Percentiles rank a stretch among this genome's conserved stretches.
These are phyloP conservation scores for Neosilurus hyrtlii DNA, from an alignment of 2,797 vertebrate species.

Conservation along the genomic window DNA sequence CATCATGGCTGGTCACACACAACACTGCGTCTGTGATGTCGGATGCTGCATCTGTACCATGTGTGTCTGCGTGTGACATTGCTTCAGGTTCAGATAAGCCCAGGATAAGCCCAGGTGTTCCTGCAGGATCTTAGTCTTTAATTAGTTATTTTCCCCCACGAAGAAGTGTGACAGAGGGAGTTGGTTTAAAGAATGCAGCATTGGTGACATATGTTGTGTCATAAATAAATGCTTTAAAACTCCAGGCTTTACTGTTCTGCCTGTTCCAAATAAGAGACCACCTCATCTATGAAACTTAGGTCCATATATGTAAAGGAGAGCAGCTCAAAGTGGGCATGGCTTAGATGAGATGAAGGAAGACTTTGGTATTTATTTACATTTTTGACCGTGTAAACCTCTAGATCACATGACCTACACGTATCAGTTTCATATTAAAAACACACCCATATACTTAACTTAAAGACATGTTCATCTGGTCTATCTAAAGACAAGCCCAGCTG, in stretches of 20 bases:
- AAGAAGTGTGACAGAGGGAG: conserved; percentile 8
- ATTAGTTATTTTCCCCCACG: conserved; percentile 17
- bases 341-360: not conserved
- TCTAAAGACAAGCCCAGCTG: too few species aligned
- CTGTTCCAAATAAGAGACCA: not conserved
- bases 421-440: too few species aligned
- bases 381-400: not conserved
- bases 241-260: not conserved
- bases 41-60: conserved; percentile 10
- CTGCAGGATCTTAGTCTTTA: conserved; percentile 23
- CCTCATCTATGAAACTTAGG: not conserved
- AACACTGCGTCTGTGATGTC: conserved; percentile 12
- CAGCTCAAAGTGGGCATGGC: not conserved
- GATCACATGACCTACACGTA: too few species aligned
- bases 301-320: not conserved
- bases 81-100: conserved; percentile 13
- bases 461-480: too few species aligned
- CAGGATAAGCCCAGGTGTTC: not conserved
- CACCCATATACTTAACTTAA: not conserved
- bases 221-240: not conserved
- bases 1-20: conserved; percentile 32
- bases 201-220: conserved; percentile 10
- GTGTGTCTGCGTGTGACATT: conserved; percentile 4
- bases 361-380: not conserved
- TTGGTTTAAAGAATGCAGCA: not conserved